Percentiles rank a stretch among this genome's conserved stretches.
phyloP scores from a whole-genome alignment of 1,140 invertebrate species.

The Microplitis demolitor region DNA sequence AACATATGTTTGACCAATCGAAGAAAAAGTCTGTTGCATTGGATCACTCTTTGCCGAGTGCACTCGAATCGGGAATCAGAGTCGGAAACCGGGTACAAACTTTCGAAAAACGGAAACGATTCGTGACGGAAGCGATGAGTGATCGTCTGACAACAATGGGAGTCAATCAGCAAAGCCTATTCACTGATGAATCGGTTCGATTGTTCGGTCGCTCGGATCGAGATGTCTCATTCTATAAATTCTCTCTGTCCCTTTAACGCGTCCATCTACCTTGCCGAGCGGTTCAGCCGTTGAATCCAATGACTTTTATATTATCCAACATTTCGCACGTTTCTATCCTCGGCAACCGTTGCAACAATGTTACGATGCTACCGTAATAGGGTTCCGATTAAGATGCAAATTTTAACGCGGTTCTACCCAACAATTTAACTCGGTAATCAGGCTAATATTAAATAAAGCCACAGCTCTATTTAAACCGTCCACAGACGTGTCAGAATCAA shows the following conservation, averaged over 20 bases:
- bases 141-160: slow-evolving; percentile 52
- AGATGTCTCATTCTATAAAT: not conserved
- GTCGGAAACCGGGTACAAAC: slow-evolving; percentile 31
- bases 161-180: slow-evolving; percentile 55
- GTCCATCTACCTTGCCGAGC: slow-evolving; percentile 4
- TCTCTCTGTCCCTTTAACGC: not conserved
- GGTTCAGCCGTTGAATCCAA: slow-evolving; percentile 9
- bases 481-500: not conserved
- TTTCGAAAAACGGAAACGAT: slow-evolving; percentile 35
- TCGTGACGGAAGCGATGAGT: slow-evolving; percentile 35
- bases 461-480: slow-evolving; percentile 8
- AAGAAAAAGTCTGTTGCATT: not conserved
- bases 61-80: slow-evolving; percentile 20
- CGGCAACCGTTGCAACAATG: slow-evolving; percentile 29
- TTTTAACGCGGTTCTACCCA: slow-evolving; percentile 34
- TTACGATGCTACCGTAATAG: slow-evolving; percentile 53
- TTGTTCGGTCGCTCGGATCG: slow-evolving; percentile 36
- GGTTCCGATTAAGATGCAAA: slow-evolving; percentile 59
- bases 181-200: slow-evolving; percentile 54
- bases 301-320: slow-evolving; percentile 23
- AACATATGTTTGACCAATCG: not conserved
- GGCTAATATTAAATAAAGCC: slow-evolving; percentile 37
- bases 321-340: slow-evolving; percentile 13
- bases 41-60: slow-evolving; percentile 11
- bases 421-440: slow-evolving; percentile 35